Conservation (phyloP, 2,797 vertebrate species). For the Strix occidentalis region DNA sequence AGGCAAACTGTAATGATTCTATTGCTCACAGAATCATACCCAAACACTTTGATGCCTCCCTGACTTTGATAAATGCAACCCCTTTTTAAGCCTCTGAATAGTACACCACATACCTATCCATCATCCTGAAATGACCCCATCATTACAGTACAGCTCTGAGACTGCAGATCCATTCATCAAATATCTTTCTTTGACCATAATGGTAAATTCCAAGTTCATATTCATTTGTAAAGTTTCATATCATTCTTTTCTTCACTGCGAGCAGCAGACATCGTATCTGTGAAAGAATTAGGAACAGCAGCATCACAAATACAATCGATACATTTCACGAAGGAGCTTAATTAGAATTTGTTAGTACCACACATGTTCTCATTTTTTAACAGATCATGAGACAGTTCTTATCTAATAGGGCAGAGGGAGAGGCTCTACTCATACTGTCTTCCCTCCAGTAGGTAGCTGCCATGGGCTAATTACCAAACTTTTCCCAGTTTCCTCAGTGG, state of each 20-base stretch:
- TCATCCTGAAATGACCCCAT: background rate
- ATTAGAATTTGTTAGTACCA: background rate
- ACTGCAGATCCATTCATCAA: background rate
- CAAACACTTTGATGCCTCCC: background rate
- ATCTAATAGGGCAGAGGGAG: background rate
- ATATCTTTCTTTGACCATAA: background rate
- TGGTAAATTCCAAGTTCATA: slow-evolving; percentile 9
- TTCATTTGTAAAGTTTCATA: background rate
- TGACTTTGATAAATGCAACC: slow-evolving; percentile 21
- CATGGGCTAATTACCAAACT: background rate
- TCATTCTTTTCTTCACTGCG: background rate
- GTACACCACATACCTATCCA: background rate
- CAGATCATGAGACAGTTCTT: background rate
- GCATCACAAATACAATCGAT: background rate
- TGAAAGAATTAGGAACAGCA: background rate
- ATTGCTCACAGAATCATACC: slow-evolving; percentile 1
- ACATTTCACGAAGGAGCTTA: background rate
- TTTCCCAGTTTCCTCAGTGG: background rate
- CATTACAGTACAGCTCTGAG: background rate
- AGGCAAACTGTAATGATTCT: slow-evolving; percentile 34
- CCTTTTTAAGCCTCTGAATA: slow-evolving; percentile 9
- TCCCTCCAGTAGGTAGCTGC: background rate
- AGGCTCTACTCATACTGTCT: background rate
- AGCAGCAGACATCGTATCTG: background rate
- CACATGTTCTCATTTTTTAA: background rate